Evolutionary conservation across 1,140 invertebrate species (phyloP).

Genomic region (Pogonomyrmex barbatus): DNA sequence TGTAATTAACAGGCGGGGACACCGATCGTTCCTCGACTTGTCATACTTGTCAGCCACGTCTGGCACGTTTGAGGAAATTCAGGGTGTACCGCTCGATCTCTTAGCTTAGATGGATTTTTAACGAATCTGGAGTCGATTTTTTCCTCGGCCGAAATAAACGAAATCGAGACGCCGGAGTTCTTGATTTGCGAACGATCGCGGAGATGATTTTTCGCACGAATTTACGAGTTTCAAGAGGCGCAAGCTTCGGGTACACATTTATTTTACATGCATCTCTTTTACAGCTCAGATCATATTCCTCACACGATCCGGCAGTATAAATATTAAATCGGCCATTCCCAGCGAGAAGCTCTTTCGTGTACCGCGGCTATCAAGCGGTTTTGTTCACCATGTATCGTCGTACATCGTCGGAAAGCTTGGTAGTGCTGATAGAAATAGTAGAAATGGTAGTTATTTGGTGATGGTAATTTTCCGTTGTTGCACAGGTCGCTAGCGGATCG

Average conservation of each 20-base stretch:
- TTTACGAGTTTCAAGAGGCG: too few relatives aligned
- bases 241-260: too few relatives aligned
- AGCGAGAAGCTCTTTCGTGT: slow-evolving; percentile 17
- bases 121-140: background rate
- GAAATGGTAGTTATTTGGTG: slow-evolving; percentile 15
- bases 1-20: background rate
- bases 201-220: too few relatives aligned
- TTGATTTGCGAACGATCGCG: background rate
- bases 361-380: slow-evolving; percentile 25
- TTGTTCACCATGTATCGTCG: slow-evolving; percentile 29
- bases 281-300: background rate
- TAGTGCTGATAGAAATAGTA: slow-evolving; percentile 17
- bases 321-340: background rate
- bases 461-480: slow-evolving; percentile 61
- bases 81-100: background rate
- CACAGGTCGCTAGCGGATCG: slow-evolving; percentile 59
- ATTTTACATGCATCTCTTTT: too few relatives aligned
- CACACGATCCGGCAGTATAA: background rate
- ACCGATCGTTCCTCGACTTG: background rate
- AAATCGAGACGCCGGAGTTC: background rate
- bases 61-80: background rate
- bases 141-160: background rate
- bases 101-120: background rate
- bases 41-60: background rate
- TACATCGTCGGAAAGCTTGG: slow-evolving; percentile 24